phyloP scores from a whole-genome alignment of 2,888 invertebrate genomes.

The Dendrolimus houi region DNA sequence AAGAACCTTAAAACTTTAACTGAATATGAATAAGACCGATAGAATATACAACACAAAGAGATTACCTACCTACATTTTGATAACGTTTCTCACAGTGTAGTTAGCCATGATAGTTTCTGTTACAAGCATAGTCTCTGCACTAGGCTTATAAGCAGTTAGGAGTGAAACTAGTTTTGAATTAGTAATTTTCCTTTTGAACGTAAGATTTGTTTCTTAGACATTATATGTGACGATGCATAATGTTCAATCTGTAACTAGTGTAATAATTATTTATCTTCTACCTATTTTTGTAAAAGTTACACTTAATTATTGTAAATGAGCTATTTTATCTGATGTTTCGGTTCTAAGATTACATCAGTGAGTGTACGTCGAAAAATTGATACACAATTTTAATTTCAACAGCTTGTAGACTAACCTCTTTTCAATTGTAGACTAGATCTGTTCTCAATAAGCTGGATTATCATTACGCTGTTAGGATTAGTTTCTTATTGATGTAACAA shows the following conservation, averaged over 20 bases:
- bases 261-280: conserved; percentile 49
- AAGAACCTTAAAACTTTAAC: too few relatives aligned
- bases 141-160: too few relatives aligned
- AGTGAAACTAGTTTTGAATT: conserved; percentile 21
- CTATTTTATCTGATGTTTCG: conserved; percentile 44
- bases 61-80: too few relatives aligned
- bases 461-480: not conserved
- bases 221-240: conserved; percentile 56
- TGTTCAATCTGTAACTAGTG: conserved; percentile 36
- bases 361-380: conserved; percentile 44
- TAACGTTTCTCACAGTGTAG: too few relatives aligned
- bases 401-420: conserved; percentile 18
- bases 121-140: too few relatives aligned
- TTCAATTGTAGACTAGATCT: not conserved
- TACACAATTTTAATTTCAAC: conserved; percentile 65
- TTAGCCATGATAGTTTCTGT: too few relatives aligned
- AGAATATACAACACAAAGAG: too few relatives aligned
- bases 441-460: not conserved
- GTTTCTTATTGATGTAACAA: conserved; percentile 44
- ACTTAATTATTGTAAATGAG: conserved; percentile 35
- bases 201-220: conserved; percentile 29
- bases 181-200: conserved; percentile 30
- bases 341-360: conserved; percentile 60
- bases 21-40: too few relatives aligned
- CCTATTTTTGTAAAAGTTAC: conserved; percentile 31